phyloP scores from a whole-genome alignment of 2,797 vertebrate species.

The Cossypha dichroa region DNA sequence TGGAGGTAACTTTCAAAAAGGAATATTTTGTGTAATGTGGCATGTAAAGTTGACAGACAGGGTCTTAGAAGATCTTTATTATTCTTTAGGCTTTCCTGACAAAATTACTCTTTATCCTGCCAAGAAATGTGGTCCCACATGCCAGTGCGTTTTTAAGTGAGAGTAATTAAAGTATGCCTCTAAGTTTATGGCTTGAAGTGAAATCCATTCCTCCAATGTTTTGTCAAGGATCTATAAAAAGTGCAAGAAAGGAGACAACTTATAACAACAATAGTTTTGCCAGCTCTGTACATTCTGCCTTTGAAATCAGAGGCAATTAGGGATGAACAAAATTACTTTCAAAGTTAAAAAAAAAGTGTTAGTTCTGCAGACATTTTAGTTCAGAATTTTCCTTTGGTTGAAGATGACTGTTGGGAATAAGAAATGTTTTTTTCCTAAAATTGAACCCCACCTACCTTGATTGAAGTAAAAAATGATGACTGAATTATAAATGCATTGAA shows the following conservation, averaged over 20 bases:
- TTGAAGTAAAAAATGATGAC: background rate
- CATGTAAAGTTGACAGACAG: slow-evolving; percentile 3
- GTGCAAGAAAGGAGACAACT: slow-evolving; percentile 13
- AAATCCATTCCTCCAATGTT: background rate
- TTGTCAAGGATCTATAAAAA: slow-evolving; percentile 44
- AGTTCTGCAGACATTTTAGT: background rate
- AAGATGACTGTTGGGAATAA: background rate
- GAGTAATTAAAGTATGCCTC: slow-evolving; percentile 40
- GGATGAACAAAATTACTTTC: background rate
- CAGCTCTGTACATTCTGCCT: background rate
- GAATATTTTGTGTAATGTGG: slow-evolving; percentile 32
- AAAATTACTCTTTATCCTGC: slow-evolving; percentile 49
- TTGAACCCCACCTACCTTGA: background rate
- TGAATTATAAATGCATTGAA: background rate
- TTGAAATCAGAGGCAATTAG: slow-evolving; percentile 42
- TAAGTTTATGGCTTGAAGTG: slow-evolving; percentile 36
- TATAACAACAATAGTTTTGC: slow-evolving; percentile 27
- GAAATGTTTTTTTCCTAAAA: background rate
- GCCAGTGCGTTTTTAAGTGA: slow-evolving; percentile 29
- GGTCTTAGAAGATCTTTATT: slow-evolving; percentile 44
- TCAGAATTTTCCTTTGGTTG: background rate
- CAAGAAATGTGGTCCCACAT: slow-evolving; percentile 45
- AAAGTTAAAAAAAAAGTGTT: background rate
- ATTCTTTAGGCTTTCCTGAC: slow-evolving; percentile 61
- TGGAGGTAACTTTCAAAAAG: slow-evolving; percentile 44